Base-by-base conservation (phyloP, 2,888 invertebrate genomes). In the Ophioninae sp. region DNA sequence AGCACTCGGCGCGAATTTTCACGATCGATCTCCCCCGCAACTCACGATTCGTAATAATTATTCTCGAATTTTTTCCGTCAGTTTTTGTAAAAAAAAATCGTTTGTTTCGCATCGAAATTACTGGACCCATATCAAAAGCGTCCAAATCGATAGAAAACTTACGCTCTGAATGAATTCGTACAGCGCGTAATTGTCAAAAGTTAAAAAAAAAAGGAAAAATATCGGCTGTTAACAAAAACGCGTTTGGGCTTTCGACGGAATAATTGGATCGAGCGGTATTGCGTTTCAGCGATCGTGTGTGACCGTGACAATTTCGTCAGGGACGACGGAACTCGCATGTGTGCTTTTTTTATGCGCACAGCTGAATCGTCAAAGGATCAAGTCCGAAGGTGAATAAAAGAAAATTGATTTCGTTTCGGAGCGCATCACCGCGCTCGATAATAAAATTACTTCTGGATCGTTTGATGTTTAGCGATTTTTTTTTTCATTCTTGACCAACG, bases 401-500 rank as follows among this genome's bases (percentile, higher is more conserved):
- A 39, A 64, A 39, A 64, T 64, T 64, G 17, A 30, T 64, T 64
- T 64, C 17, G 17, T 30, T 64, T 37, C 23, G 8, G 17, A 64
- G 64, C 64, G 17, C 17, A 17, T 9, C 64, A 30, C 6, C 6
- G 23, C 23, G 23, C 61, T 61, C 17, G 23, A 30, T 30, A 30
- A 64, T 30, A 17, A 37, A 64, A 64, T 17, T 23, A 17, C 10
- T 64, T 23, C 23, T 61, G 3, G 20, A 23, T 61, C 61, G 51
- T 80, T 39, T 37, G 64, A 65, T 72, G 71, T 69, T 76, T 51
- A 76, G 68, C 44, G 71, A 65, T 22, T 22, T 61, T 61, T 61
- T 9, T 41, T 51, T 51, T 51, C 3, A 30, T 30, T 30, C 30
- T 51, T 44, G 44, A 13, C 17, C 17, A 51, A 51, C 51, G 17